Conservation (phyloP, 2,797 vertebrate genomes). For the Falco peregrinus region DNA sequence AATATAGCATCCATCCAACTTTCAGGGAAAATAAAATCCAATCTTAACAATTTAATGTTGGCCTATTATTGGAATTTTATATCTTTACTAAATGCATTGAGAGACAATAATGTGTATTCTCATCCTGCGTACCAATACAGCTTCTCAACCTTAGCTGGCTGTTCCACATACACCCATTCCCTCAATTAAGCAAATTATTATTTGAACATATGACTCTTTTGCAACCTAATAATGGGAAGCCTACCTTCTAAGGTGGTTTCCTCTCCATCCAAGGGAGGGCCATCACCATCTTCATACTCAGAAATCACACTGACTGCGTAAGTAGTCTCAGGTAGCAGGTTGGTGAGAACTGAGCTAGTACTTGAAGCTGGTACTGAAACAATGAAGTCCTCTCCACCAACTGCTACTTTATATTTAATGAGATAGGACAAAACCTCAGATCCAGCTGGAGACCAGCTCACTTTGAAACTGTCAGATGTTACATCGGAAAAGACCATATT, state of each 20-base stretch:
- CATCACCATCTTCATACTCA: conserved; percentile 88
- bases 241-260: conserved; percentile 91
- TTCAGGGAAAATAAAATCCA: background rate
- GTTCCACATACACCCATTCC: background rate
- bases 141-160: background rate
- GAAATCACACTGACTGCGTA: conserved; percentile 88
- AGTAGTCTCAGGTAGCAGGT: conserved; percentile 88
- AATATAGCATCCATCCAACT: background rate
- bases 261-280: conserved; percentile 82
- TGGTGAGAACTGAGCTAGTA: conserved; percentile 80
- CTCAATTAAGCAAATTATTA: background rate
- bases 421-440: conserved; percentile 83
- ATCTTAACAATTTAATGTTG: background rate
- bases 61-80: background rate
- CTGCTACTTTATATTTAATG: conserved; percentile 83
- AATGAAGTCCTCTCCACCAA: conserved; percentile 80
- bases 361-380: conserved; percentile 85
- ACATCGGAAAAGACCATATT: conserved; percentile 87
- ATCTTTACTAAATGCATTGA: background rate
- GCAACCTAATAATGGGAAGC: background rate
- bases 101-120: background rate
- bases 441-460: conserved; percentile 85
- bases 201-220: background rate
- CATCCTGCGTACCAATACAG: background rate
- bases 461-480: conserved; percentile 85